A percentile compares a stretch with the other conserved stretches of the same genome.
Conservation (phyloP, 2,888 invertebrate species). For the Cremastobaeus sp. region DNA sequence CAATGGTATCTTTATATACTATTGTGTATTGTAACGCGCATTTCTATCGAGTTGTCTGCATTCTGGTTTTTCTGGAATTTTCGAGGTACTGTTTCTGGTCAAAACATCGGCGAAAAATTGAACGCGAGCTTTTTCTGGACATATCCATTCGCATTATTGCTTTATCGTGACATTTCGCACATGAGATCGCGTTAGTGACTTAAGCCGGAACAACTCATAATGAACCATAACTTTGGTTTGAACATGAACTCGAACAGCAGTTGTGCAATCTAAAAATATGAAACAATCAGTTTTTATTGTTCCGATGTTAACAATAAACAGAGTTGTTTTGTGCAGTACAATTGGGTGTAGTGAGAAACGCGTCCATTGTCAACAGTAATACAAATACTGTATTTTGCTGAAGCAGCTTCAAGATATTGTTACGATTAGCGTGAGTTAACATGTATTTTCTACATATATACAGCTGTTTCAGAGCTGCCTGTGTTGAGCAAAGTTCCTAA, state of each 20-base stretch:
- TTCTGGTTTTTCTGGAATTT: background rate
- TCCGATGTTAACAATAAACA: constrained; percentile 15
- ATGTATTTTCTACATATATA: no score
- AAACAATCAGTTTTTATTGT: constrained; percentile 23
- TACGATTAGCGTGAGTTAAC: constrained; percentile 20
- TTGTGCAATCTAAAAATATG: constrained; percentile 7
- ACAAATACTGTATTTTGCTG: constrained; percentile 9
- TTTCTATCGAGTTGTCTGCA: background rate
- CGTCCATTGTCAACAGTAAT: constrained; percentile 8
- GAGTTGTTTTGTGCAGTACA: background rate
- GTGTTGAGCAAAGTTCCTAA: constrained; percentile 13
- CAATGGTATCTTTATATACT: no score
- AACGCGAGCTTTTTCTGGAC: no score
- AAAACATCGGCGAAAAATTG: no score
- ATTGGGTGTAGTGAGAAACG: no score
- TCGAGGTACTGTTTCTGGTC: no score
- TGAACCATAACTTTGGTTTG: no score
- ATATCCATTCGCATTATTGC: no score
- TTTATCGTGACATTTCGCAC: no score
- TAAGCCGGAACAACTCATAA: background rate
- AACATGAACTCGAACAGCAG: no score
- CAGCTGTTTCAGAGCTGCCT: no score
- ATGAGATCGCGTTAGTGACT: no score
- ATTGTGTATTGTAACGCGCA: background rate
- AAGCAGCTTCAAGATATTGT: constrained; percentile 12